These are phyloP conservation scores for Oxyura jamaicensis DNA, from an alignment of 2,113 vertebrate genomes.

Conservation along the genomic window DNA sequence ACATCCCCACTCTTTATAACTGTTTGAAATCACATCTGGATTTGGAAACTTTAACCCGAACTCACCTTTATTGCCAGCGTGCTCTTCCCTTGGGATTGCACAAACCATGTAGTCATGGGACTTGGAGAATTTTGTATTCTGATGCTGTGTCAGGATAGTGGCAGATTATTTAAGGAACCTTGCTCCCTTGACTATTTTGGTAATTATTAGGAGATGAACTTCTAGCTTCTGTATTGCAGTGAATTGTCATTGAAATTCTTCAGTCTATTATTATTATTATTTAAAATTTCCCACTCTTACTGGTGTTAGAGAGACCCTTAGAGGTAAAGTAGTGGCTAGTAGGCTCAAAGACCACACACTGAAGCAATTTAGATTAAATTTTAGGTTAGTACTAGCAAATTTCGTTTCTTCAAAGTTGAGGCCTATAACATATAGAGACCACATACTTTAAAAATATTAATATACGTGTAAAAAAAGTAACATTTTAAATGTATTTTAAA, in stretches of 20 bases:
- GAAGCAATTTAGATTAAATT: background rate
- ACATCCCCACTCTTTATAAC: background rate
- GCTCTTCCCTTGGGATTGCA: background rate
- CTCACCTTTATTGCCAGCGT: background rate
- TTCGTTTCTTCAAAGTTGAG: background rate
- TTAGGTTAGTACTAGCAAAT: background rate
- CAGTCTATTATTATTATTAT: too few species aligned
- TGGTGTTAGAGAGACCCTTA: background rate
- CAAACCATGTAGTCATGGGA: background rate
- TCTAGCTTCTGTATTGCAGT: background rate
- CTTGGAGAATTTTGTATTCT: background rate
- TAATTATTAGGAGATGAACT: background rate
- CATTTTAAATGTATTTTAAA: background rate
- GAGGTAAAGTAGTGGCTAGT: background rate
- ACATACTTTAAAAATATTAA: background rate
- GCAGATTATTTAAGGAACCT: background rate
- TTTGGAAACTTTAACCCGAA: background rate
- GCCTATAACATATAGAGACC: background rate
- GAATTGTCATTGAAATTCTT: background rate
- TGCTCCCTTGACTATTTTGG: background rate
- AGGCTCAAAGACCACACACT: background rate
- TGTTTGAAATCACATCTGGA: background rate
- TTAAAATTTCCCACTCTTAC: background rate
- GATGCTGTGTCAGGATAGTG: background rate
- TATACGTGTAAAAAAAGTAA: background rate